Evolutionary conservation across 2,113 vertebrate genomes (phyloP).

Genomic region (Vimba vimba): DNA sequence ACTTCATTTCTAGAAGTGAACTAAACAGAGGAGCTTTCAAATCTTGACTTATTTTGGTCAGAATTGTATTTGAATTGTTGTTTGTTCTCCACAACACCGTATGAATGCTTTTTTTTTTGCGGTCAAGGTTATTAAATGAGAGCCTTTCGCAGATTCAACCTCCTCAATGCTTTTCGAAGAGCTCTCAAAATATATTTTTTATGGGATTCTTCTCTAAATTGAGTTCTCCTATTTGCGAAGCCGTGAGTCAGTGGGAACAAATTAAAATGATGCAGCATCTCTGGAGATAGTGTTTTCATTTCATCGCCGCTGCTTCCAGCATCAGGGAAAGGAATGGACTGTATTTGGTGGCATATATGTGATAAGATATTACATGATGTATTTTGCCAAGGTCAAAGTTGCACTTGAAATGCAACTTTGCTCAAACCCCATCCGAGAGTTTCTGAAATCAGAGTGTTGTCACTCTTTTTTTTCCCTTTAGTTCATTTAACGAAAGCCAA

Average conservation of each 20-base stretch:
- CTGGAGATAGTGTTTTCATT: slow-evolving; percentile 37
- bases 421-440: not conserved
- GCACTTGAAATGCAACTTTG: slow-evolving; percentile 5
- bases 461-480: not conserved
- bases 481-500: not conserved
- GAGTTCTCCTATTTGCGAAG: slow-evolving; percentile 21
- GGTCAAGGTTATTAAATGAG: slow-evolving; percentile 16
- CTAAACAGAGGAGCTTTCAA: not conserved
- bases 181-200: not conserved
- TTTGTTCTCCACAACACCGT: slow-evolving; percentile 9
- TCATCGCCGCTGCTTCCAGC: slow-evolving; percentile 23
- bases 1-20: not conserved
- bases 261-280: slow-evolving; percentile 49
- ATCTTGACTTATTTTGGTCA: not conserved
- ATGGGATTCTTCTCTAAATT: slow-evolving; percentile 19
- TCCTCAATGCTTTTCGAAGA: not conserved
- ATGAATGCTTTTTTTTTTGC: not conserved
- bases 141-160: not conserved
- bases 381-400: slow-evolving; percentile 52
- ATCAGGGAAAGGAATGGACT: slow-evolving; percentile 32
- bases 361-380: slow-evolving; percentile 49
- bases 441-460: not conserved
- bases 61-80: not conserved
- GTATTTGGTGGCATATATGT: slow-evolving; percentile 27
- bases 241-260: not conserved